Percentiles rank a stretch among this genome's conserved stretches.
These are phyloP conservation scores for Mycalesis mineus DNA, from an alignment of 2,888 invertebrate species.

Conservation along the genomic window DNA sequence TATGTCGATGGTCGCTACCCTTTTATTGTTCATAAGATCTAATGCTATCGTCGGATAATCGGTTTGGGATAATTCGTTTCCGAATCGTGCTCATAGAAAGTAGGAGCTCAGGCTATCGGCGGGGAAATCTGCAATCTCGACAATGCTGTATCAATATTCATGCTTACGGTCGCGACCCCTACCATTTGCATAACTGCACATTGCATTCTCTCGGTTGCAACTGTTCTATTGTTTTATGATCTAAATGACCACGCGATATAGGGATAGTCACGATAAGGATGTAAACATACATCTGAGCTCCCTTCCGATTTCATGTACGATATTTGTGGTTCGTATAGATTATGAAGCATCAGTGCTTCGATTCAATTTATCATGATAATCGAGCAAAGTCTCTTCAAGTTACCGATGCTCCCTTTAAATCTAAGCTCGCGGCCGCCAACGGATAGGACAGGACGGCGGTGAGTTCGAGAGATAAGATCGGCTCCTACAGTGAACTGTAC, in stretches of 20 bases:
- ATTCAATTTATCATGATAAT: constrained; percentile 24
- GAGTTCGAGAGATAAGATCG: constrained; percentile 22
- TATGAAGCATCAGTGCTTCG: constrained; percentile 20
- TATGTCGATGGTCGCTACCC: constrained; percentile 16
- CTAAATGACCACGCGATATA: constrained; percentile 75
- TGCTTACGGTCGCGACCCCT: constrained; percentile 73
- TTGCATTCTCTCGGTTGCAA: constrained; percentile 69
- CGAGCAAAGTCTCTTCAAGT: constrained; percentile 16
- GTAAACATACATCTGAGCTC: constrained; percentile 51
- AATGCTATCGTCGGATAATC: constrained; percentile 54
- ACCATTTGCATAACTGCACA: constrained; percentile 75
- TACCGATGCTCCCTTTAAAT: constrained; percentile 30
- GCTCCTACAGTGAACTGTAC: constrained; percentile 23
- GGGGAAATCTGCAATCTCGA: constrained; percentile 68
- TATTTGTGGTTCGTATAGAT: constrained; percentile 26
- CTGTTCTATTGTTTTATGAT: constrained; percentile 78
- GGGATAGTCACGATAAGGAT: constrained; percentile 70
- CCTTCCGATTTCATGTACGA: constrained; percentile 42
- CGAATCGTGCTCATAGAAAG: constrained; percentile 66
- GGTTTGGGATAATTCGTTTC: constrained; percentile 60
- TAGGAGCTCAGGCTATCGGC: constrained; percentile 61
- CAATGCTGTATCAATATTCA: constrained; percentile 77
- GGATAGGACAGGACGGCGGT: constrained; percentile 17
- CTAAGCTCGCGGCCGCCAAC: constrained; percentile 24
- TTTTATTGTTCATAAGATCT: constrained; percentile 39